A percentile compares a stretch with the other conserved stretches of the same genome.
These are phyloP conservation scores for Galagoides demidoff DNA, from an alignment of 2,797 vertebrate genomes.

Conservation along the genomic window DNA sequence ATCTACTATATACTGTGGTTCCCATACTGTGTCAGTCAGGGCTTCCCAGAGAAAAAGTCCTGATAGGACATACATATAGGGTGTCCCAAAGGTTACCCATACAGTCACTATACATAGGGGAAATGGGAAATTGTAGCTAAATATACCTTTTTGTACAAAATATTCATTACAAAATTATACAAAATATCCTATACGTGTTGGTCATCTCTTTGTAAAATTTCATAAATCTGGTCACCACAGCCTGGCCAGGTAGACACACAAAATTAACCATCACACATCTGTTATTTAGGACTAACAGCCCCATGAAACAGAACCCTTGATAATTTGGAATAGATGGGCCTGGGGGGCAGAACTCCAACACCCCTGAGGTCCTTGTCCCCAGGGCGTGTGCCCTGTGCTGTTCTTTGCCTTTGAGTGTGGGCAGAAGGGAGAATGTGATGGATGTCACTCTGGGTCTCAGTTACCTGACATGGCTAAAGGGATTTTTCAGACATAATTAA, in stretches of 20 bases:
- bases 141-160: no score
- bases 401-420: neutral
- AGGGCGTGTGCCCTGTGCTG: neutral
- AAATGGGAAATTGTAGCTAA: no score
- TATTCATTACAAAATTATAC: no score
- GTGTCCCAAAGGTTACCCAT: no score
- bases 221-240: neutral
- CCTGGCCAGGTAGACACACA: neutral
- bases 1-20: neutral
- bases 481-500: neutral
- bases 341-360: no score
- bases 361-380: neutral
- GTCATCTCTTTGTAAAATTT: no score
- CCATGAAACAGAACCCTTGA: neutral
- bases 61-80: no score
- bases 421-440: neutral
- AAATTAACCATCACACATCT: neutral
- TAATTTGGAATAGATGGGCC: neutral
- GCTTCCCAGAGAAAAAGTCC: neutral
- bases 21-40: neutral
- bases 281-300: neutral
- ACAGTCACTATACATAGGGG: no score
- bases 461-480: neutral
- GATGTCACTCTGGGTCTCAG: neutral
- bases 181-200: no score